Evolutionary conservation across 2,797 vertebrate genomes (phyloP).

Genomic region (Allenopithecus nigroviridis): DNA sequence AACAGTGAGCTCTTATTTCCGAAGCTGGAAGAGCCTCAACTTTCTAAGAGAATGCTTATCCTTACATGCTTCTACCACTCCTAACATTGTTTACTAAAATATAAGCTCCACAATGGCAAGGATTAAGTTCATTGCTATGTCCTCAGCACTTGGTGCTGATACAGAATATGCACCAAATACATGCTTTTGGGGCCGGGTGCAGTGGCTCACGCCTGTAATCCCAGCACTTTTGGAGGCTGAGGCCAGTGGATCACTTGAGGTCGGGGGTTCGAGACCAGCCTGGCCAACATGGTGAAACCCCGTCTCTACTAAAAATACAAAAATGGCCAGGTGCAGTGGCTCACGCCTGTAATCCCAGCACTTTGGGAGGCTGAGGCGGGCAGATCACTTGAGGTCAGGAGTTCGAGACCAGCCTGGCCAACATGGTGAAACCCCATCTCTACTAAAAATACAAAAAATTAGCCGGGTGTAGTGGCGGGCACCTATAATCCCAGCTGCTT

Average conservation of each 20-base stretch:
- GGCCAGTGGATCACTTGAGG: background rate
- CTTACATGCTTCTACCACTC: background rate
- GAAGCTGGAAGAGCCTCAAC: background rate
- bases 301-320: background rate
- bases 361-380: no score
- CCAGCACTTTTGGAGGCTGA: background rate
- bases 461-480: no score
- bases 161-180: background rate
- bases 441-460: no score
- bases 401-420: no score
- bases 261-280: background rate
- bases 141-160: background rate
- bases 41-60: slow-evolving; percentile 5
- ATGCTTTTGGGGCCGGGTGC: background rate
- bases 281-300: background rate
- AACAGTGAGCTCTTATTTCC: slow-evolving; percentile 35
- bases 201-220: background rate
- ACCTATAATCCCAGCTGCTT: no score
- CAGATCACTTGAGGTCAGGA: no score
- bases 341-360: no score
- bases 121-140: background rate
- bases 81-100: slow-evolving; percentile 10
- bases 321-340: no score
- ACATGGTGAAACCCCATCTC: no score
- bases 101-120: background rate